Evolutionary conservation across 2,797 vertebrate species (phyloP).

Genomic region (Lagodon rhomboides): DNA sequence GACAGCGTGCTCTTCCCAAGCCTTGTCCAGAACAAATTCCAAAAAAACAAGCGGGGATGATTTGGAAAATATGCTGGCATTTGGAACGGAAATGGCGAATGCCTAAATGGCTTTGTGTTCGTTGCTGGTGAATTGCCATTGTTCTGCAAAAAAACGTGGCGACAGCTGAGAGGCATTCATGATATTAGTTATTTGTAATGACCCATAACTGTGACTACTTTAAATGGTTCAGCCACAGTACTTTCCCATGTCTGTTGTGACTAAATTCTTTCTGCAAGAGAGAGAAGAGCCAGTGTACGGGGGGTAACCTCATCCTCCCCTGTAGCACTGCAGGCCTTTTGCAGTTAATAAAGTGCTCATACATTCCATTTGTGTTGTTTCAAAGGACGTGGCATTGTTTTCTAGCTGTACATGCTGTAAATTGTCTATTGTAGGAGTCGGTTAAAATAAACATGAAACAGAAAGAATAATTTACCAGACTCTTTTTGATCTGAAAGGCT

Average conservation of each 20-base stretch:
- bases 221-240: conserved; percentile 6
- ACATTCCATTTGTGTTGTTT: neutral
- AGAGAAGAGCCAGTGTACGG: neutral
- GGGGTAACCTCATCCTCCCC: neutral
- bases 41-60: conserved; percentile 16
- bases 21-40: conserved; percentile 18
- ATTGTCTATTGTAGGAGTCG: neutral
- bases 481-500: conserved; percentile 23
- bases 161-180: conserved; percentile 36
- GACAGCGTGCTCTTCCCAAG: conserved; percentile 16
- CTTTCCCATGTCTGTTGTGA: conserved; percentile 1
- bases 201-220: conserved; percentile 34
- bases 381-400: neutral
- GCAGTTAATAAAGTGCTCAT: neutral
- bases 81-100: conserved; percentile 33
- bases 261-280: conserved; percentile 18
- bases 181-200: conserved; percentile 37
- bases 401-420: neutral
- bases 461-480: neutral
- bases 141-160: conserved; percentile 12
- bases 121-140: neutral
- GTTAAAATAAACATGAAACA: conserved; percentile 3
- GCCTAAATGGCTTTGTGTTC: conserved; percentile 19
- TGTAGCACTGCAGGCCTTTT: neutral
- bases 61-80: conserved; percentile 47